Conservation (phyloP, 2,888 invertebrate species). For the Xanthostigma xanthostigma region DNA sequence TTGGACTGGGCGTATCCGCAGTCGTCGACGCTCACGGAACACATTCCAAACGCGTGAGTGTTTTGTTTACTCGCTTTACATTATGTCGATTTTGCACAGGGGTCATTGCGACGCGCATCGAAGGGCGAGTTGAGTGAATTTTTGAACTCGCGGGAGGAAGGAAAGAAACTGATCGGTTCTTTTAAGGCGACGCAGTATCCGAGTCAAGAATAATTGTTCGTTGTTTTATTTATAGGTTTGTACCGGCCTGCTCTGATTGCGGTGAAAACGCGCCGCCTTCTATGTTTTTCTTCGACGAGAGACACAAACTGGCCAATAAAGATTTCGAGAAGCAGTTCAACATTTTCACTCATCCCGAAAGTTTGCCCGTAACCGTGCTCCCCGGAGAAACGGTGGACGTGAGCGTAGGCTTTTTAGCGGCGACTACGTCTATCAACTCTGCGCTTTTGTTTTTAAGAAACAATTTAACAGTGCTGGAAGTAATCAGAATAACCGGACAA, state of each 20-base stretch:
- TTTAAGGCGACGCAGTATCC: too few species aligned
- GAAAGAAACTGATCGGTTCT: too few species aligned
- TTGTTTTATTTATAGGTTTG: slow-evolving; percentile 15
- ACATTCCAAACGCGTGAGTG: slow-evolving; percentile 30
- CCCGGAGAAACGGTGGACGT: slow-evolving; percentile 39
- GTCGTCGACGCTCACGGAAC: slow-evolving; percentile 36
- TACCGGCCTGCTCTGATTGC: slow-evolving; percentile 17
- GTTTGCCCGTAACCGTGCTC: slow-evolving; percentile 39
- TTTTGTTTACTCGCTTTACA: not conserved
- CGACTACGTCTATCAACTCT: slow-evolving; percentile 28
- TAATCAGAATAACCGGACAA: slow-evolving; percentile 64
- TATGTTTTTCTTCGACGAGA: slow-evolving; percentile 13
- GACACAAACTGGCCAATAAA: slow-evolving; percentile 4
- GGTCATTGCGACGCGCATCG: too few species aligned
- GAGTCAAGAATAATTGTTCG: not conserved
- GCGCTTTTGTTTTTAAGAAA: slow-evolving; percentile 55
- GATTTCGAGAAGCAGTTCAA: slow-evolving; percentile 7
- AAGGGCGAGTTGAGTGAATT: too few species aligned
- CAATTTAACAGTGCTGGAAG: slow-evolving; percentile 85
- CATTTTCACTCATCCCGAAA: slow-evolving; percentile 26
- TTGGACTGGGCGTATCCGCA: slow-evolving; percentile 54
- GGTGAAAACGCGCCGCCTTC: slow-evolving; percentile 8
- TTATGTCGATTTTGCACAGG: too few species aligned
- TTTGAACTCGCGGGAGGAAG: too few species aligned
- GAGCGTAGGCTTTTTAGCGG: slow-evolving; percentile 32